Percentiles rank a stretch among this genome's conserved stretches.
These are phyloP conservation scores for Nothobranchius furzeri DNA, from an alignment of 2,113 vertebrate species.

Conservation along the genomic window DNA sequence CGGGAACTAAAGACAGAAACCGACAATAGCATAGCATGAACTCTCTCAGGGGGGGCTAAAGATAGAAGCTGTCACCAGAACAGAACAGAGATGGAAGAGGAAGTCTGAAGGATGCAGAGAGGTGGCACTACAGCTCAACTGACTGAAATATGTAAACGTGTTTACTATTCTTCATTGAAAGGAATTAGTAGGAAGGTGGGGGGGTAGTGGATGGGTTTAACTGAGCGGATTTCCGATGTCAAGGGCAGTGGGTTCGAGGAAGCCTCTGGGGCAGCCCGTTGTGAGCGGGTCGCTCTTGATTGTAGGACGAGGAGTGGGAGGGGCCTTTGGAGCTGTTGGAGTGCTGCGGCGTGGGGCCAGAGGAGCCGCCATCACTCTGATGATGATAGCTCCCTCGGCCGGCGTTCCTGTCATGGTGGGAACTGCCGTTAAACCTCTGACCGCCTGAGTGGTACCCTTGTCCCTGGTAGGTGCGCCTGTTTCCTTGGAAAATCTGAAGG, in stretches of 20 bases:
- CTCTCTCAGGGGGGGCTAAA: slow-evolving; percentile 38
- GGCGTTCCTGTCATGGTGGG: slow-evolving; percentile 75
- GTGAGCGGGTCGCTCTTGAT: slow-evolving; percentile 66
- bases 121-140: slow-evolving; percentile 72
- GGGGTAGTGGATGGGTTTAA: slow-evolving; percentile 45
- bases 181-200: slow-evolving; percentile 46
- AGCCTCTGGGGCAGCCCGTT: slow-evolving; percentile 87
- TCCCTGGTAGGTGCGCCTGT: slow-evolving; percentile 78
- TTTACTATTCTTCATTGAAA: slow-evolving; percentile 78
- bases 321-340: slow-evolving; percentile 57
- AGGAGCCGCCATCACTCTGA: slow-evolving; percentile 54
- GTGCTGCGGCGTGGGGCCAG: slow-evolving; percentile 50
- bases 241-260: slow-evolving; percentile 80
- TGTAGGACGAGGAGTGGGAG: slow-evolving; percentile 55
- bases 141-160: slow-evolving; percentile 77
- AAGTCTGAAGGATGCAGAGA: slow-evolving; percentile 48
- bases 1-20: slow-evolving; percentile 25
- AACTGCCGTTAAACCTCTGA: slow-evolving; percentile 76
- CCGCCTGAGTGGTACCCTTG: slow-evolving; percentile 79
- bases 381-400: slow-evolving; percentile 72
- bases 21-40: slow-evolving; percentile 21
- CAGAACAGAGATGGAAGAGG: slow-evolving; percentile 11
- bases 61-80: slow-evolving; percentile 39
- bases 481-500: slow-evolving; percentile 80
- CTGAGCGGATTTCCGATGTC: slow-evolving; percentile 59